Evolutionary conservation across 53 echinoderm and acorn worm genomes (phyloP).

Genomic region (Arbacia lixula): DNA sequence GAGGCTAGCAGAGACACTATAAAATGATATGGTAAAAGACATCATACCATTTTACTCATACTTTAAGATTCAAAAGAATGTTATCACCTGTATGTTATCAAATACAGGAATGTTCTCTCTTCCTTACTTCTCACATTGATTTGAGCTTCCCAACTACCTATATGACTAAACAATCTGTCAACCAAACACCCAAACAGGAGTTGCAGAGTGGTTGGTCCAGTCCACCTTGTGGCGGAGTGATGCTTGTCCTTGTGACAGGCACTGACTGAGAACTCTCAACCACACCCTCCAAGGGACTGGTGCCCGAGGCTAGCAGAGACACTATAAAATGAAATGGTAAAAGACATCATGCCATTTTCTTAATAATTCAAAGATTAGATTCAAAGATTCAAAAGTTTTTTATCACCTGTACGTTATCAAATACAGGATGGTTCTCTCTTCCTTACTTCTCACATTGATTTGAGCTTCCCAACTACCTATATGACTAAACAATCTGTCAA

Average conservation of each 20-base stretch:
- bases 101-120: constrained; percentile 72
- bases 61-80: too few species aligned
- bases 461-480: too few species aligned
- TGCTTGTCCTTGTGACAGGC: constrained; percentile 61
- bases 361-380: too few species aligned
- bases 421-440: neutral
- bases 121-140: too few species aligned
- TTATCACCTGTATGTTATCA: constrained; percentile 75
- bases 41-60: neutral
- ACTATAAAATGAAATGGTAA: constrained; percentile 19
- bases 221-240: constrained; percentile 57
- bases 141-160: too few species aligned
- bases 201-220: constrained; percentile 72
- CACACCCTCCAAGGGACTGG: constrained; percentile 41
- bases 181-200: constrained; percentile 89
- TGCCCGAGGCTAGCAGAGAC: constrained; percentile 60
- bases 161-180: too few species aligned
- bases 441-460: neutral
- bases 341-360: too few species aligned
- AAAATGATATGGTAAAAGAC: neutral
- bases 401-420: neutral
- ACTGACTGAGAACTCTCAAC: constrained; percentile 71
- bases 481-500: too few species aligned
- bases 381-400: too few species aligned
- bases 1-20: constrained; percentile 63